A percentile compares a stretch with the other conserved stretches of the same genome.
Evolutionary conservation across 2,797 vertebrate genomes (phyloP).

Genomic region (Sebastolobus alascanus): DNA sequence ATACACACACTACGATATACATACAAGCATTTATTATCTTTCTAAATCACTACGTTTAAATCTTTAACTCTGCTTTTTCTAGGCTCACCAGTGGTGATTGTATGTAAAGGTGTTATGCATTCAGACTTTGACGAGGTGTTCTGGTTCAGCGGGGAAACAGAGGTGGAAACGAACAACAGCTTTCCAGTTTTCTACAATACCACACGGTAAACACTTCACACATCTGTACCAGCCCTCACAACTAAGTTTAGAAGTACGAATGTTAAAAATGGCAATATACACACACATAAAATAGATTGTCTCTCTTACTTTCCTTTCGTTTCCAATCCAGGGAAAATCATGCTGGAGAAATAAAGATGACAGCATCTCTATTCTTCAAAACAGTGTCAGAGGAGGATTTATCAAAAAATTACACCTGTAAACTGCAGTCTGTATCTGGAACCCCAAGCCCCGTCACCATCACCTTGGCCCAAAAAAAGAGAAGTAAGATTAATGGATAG

Average conservation of each 20-base stretch:
- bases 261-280: not conserved
- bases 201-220: slow-evolving; percentile 31
- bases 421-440: not conserved
- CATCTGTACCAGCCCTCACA: not conserved
- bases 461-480: slow-evolving; percentile 49
- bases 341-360: not conserved
- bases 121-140: slow-evolving; percentile 3
- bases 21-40: not conserved
- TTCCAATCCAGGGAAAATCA: not conserved
- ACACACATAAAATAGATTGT: not conserved
- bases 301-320: not conserved
- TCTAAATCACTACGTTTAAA: not conserved
- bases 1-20: not conserved
- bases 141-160: slow-evolving; percentile 44
- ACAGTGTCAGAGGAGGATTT: slow-evolving; percentile 59
- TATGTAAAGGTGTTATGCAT: slow-evolving; percentile 36
- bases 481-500: slow-evolving; percentile 6
- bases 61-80: not conserved
- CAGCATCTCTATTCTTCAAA: slow-evolving; percentile 57
- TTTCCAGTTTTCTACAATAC: slow-evolving; percentile 49
- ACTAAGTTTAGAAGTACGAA: not conserved
- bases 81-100: slow-evolving; percentile 55
- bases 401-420: slow-evolving; percentile 59
- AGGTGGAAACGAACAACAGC: not conserved
- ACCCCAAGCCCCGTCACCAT: not conserved